Evolutionary conservation across 2,888 invertebrate species (phyloP).

Genomic region (Amblyjoppa proteus): DNA sequence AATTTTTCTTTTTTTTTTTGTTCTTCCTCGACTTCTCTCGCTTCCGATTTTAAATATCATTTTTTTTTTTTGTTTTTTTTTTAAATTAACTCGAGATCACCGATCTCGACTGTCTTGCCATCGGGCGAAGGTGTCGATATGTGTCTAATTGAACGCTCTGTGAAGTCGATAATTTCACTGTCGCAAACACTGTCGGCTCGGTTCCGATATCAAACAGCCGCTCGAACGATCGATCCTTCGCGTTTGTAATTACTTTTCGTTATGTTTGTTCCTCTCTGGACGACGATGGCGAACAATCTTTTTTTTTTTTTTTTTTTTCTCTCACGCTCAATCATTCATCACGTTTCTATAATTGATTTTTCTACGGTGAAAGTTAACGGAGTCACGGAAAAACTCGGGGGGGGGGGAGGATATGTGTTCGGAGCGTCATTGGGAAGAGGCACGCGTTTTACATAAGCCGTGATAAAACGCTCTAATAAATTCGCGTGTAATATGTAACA

Average conservation of each 20-base stretch:
- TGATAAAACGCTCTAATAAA: constrained; percentile 58
- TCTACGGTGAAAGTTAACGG: constrained; percentile 39
- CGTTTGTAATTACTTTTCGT: constrained; percentile 23
- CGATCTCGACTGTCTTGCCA: constrained; percentile 50
- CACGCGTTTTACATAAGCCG: constrained; percentile 70
- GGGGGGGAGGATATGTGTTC: constrained; percentile 64
- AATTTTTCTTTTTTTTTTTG: constrained; percentile 1
- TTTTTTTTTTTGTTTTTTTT: constrained; percentile 6
- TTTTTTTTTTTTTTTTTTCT: not conserved
- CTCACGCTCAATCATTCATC: constrained; percentile 29
- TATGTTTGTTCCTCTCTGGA: constrained; percentile 42
- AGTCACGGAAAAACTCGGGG: constrained; percentile 46
- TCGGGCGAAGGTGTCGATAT: constrained; percentile 58
- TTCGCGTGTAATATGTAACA: constrained; percentile 41
- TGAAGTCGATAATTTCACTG: constrained; percentile 61
- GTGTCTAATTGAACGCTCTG: constrained; percentile 58
- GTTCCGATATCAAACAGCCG: constrained; percentile 34
- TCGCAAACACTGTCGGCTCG: constrained; percentile 19
- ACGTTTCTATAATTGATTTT: constrained; percentile 13
- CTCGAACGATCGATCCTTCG: constrained; percentile 51
- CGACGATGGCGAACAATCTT: constrained; percentile 43
- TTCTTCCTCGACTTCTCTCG: not conserved
- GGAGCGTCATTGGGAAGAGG: constrained; percentile 66
- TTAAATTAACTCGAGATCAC: constrained; percentile 54
- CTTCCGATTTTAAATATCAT: constrained; percentile 13